These are phyloP conservation scores for Synodontis membranacea DNA, from an alignment of 2,113 vertebrate genomes.

Conservation along the genomic window DNA sequence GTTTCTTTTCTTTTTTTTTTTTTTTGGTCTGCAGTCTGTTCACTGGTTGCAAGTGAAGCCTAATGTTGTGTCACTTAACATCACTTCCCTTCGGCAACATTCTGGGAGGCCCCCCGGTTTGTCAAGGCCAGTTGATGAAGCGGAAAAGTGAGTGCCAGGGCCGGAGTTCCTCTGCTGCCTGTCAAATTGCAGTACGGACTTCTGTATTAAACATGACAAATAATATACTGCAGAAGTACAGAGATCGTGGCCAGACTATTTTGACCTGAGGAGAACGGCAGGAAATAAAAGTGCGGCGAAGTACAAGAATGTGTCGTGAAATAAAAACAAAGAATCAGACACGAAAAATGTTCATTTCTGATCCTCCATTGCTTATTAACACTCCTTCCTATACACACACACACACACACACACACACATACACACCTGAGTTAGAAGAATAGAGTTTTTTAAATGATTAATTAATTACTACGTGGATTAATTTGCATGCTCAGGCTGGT, in stretches of 20 bases:
- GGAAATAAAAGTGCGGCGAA: not conserved
- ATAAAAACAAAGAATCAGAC: not conserved
- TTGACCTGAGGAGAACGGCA: not conserved
- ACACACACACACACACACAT: not conserved
- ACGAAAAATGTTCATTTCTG: not conserved
- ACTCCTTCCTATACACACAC: not conserved
- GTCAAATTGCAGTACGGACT: not conserved
- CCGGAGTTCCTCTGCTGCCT: constrained; percentile 8
- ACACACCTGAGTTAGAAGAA: not conserved
- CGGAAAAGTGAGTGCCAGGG: constrained; percentile 27
- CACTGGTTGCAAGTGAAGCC: constrained; percentile 66
- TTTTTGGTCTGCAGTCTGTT: constrained; percentile 45
- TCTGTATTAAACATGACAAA: not conserved
- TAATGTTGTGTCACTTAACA: constrained; percentile 57
- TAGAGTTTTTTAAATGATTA: not conserved
- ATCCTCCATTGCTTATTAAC: not conserved
- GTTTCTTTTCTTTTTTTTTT: constrained; percentile 29
- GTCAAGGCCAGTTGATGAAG: constrained; percentile 18
- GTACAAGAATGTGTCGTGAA: not conserved
- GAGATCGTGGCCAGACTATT: not conserved
- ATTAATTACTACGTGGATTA: not conserved
- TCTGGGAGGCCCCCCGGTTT: constrained; percentile 36
- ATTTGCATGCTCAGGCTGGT: not conserved
- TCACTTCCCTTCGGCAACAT: constrained; percentile 64
- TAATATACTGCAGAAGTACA: not conserved